phyloP scores from a whole-genome alignment of 2,888 invertebrate genomes.

The Sminthurides aquaticus region DNA sequence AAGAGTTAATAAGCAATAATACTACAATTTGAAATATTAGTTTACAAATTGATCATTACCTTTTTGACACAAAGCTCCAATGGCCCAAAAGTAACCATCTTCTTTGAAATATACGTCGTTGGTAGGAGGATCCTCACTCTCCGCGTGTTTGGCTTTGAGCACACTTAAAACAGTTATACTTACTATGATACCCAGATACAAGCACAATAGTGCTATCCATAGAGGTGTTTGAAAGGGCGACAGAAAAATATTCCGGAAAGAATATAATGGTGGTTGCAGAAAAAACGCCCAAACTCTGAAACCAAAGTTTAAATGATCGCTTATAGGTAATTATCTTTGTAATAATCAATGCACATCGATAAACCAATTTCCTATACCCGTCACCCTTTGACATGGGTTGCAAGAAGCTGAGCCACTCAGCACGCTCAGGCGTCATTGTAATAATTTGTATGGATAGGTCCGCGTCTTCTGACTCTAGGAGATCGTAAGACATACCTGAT shows the following conservation, averaged over 20 bases:
- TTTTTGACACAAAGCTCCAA: conserved; percentile 16
- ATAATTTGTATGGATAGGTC: conserved; percentile 2
- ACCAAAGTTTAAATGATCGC: no score
- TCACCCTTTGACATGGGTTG: conserved; percentile 6
- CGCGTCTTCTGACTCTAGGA: neutral
- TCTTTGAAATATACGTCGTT: neutral
- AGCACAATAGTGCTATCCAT: conserved; percentile 3
- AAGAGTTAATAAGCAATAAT: no score
- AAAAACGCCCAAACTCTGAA: conserved; percentile 12
- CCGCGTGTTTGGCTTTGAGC: neutral
- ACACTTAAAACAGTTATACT: conserved; percentile 7
- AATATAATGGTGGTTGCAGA: conserved; percentile 16
- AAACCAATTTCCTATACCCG: no score
- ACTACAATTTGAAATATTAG: no score
- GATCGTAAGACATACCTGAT: neutral
- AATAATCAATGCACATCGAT: neutral
- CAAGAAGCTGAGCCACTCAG: neutral
- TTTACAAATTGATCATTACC: no score
- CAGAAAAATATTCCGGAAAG: conserved; percentile 13
- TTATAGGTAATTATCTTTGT: no score
- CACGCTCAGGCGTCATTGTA: neutral
- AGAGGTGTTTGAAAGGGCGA: conserved; percentile 5
- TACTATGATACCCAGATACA: conserved; percentile 5
- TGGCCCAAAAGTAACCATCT: conserved; percentile 17
- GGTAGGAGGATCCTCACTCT: neutral